phyloP scores from a whole-genome alignment of 2,888 invertebrate genomes.

The Sepioteuthis lessoniana region DNA sequence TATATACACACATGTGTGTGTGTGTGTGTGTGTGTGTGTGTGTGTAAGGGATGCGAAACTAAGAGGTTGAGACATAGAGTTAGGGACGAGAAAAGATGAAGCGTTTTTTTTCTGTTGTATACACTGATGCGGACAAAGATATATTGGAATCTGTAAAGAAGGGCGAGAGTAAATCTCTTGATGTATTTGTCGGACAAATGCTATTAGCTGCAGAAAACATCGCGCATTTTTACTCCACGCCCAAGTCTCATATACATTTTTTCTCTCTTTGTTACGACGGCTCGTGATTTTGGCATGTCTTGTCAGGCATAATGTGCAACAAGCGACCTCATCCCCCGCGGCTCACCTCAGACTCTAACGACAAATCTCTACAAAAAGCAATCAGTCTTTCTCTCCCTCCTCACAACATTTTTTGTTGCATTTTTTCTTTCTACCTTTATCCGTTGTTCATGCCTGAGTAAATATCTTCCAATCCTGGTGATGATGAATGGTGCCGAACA shows the following conservation, averaged over 20 bases:
- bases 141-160: neutral
- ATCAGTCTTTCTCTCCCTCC: neutral
- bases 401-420: too few relatives aligned
- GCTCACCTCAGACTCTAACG: neutral
- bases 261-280: neutral
- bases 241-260: neutral
- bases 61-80: too few relatives aligned
- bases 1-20: neutral
- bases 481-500: neutral
- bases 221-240: neutral
- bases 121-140: neutral
- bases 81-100: too few relatives aligned
- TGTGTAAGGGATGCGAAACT: too few relatives aligned
- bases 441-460: neutral
- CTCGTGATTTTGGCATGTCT: neutral
- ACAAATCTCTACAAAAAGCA: neutral
- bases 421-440: neutral
- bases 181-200: neutral
- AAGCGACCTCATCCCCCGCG: neutral
- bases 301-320: constrained; percentile 23
- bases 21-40: too few relatives aligned
- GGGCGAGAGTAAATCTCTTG: neutral
- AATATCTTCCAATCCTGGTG: neutral
- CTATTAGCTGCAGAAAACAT: neutral
- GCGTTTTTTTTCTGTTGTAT: neutral